Percentiles rank a stretch among this genome's conserved stretches.
Conservation (phyloP, 53 echinoderm and acorn worm species). For the Echinarachnius parma region DNA sequence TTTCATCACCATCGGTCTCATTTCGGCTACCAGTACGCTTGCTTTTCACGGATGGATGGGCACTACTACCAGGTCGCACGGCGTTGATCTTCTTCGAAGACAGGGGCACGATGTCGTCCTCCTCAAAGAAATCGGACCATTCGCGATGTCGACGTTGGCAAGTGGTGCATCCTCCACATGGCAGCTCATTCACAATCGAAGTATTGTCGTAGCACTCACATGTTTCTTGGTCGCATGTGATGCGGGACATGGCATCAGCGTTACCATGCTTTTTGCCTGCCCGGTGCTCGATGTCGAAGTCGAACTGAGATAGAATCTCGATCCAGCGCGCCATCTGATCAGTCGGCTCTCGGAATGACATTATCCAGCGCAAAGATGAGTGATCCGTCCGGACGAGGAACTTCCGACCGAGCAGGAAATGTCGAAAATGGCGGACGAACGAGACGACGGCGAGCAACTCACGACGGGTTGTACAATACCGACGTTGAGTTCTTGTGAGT, state of each 20-base stretch:
- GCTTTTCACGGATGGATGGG: too few relatives aligned
- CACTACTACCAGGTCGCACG: too few relatives aligned
- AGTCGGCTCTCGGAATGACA: conserved; percentile 48
- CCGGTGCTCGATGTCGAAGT: conserved; percentile 61
- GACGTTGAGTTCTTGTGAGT: conserved; percentile 42
- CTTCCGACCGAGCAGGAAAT: conserved; percentile 54
- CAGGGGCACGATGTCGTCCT: conserved; percentile 28
- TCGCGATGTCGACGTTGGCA: conserved; percentile 9
- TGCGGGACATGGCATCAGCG: conserved; percentile 59
- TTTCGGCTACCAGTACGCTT: too few relatives aligned
- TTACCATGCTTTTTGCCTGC: conserved; percentile 56
- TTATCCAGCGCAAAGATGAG: conserved; percentile 34
- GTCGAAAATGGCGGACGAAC: conserved; percentile 52
- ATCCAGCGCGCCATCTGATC: conserved; percentile 67
- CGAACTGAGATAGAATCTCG: conserved; percentile 61
- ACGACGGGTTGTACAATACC: conserved; percentile 57
- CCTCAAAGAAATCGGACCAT: conserved; percentile 39
- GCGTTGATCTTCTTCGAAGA: background rate
- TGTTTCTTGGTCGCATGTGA: conserved; percentile 37
- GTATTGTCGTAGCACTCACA: conserved; percentile 51
- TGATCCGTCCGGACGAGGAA: conserved; percentile 54
- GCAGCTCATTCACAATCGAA: conserved; percentile 28
- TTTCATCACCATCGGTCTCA: too few relatives aligned
- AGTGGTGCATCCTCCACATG: conserved; percentile 50
- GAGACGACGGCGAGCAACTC: conserved; percentile 59